Conservation (phyloP, 2,113 vertebrate species). For the Cathartes aura region DNA sequence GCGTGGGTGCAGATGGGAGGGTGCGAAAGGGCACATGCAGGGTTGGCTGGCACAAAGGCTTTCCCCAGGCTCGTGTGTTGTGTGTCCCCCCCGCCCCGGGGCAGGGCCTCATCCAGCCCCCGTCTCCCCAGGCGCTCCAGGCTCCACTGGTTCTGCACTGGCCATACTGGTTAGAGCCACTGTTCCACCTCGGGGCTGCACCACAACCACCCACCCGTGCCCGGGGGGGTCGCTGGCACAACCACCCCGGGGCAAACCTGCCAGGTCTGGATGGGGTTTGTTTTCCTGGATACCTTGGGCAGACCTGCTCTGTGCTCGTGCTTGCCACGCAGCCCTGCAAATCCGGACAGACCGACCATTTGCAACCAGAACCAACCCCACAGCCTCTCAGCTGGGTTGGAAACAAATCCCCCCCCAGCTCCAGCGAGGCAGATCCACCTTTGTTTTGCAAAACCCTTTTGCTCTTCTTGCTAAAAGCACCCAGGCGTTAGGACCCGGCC, state of each 20-base stretch:
- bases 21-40: too few species aligned
- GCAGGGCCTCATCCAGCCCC: not conserved
- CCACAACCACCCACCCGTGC: not conserved
- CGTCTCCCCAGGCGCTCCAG: not conserved
- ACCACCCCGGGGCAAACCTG: not conserved
- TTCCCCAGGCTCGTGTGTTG: not conserved
- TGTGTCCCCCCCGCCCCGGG: not conserved
- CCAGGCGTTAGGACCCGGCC: not conserved
- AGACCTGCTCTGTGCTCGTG: not conserved
- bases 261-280: not conserved
- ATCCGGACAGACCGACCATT: not conserved
- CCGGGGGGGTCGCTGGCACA: not conserved
- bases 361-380: not conserved
- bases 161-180: not conserved
- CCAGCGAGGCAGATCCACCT: not conserved
- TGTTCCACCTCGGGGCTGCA: not conserved
- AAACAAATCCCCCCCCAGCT: not conserved
- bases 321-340: not conserved
- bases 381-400: not conserved
- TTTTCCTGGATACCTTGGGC: not conserved
- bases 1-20: accelerated
- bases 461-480: not conserved
- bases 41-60: not conserved
- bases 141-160: slow-evolving; percentile 28
- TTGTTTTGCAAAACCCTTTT: not conserved